Base-by-base conservation (phyloP, 2,888 invertebrate genomes). In the Lypha dubia region DNA sequence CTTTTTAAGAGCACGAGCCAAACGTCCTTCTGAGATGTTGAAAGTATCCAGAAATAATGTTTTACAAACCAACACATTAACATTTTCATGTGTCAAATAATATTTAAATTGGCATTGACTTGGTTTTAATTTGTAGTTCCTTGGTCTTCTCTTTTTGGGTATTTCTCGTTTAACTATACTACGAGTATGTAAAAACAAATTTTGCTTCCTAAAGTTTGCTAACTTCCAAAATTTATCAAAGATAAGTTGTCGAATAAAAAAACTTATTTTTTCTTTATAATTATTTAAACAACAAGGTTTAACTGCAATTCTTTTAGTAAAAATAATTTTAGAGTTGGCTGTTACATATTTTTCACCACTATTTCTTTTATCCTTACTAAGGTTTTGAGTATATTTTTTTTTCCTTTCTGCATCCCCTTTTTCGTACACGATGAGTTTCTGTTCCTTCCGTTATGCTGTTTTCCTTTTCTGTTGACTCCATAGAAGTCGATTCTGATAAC, bases 381-480 rank as follows among this genome's bases (percentile, higher is more conserved):
- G 38, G 63, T 81, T 81, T 75, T 75, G 56, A 56, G 15, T 20
- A 75, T 81, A 81, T 32, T 44, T 56, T 79, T n/a, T n/a, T 32
- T 51, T 58, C 3, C 41, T 8, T 41, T 41, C 41, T 41, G 41
- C 41, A 41, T 41, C 41, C 41, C 41, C 63, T 73, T 65, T 80
- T 73, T 73, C 80, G 65, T 73, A 63, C 53, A 73, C 63, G 63
- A 79, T 71, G 49, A 79, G 49, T 79, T 70, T 70, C 38, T 70
- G 38, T 56, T 70, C 35, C 56, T 71, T 71, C 56, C 53, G 17
- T 81, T 75, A 75, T 76, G 62, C 22, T 81, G 51, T 75, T 68
- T 81, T 68, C 41, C n/a, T 75, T 81, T 76, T 75, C 75, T 70
- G 49, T 62, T 76, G 75, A 81, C 74, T 67, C 75, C 71, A 51